Evolutionary conservation across 2,797 vertebrate genomes (phyloP).

Genomic region (Hoplostethus atlanticus): DNA sequence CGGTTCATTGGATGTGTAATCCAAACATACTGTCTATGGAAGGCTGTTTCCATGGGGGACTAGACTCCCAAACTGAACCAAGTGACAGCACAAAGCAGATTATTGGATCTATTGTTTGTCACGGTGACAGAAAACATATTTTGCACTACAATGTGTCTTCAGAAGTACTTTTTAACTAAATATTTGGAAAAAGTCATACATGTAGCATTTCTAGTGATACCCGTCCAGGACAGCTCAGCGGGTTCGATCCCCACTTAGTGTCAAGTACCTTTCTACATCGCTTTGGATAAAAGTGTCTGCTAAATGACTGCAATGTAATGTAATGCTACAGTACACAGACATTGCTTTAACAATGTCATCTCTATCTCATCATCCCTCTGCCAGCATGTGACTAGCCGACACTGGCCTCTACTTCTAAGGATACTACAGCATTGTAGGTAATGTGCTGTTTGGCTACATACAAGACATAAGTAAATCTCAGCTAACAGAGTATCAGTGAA

Average conservation of each 20-base stretch:
- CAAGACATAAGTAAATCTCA: neutral
- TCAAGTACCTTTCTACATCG: no score
- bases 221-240: no score
- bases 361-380: no score
- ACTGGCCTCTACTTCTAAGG: neutral
- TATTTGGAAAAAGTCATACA: neutral
- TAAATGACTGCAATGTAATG: no score
- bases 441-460: no score
- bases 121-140: neutral
- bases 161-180: slow-evolving; percentile 6
- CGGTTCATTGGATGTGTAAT: slow-evolving; percentile 52
- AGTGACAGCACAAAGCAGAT: slow-evolving; percentile 35
- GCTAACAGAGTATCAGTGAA: neutral
- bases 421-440: neutral
- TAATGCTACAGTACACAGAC: slow-evolving; percentile 28
- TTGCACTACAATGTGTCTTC: slow-evolving; percentile 18
- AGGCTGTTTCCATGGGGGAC: slow-evolving; percentile 28
- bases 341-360: slow-evolving; percentile 29
- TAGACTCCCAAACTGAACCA: slow-evolving; percentile 37
- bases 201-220: neutral
- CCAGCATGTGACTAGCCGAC: neutral
- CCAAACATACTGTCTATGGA: slow-evolving; percentile 21
- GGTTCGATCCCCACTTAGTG: no score
- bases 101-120: slow-evolving; percentile 17
- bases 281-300: no score